phyloP scores from a whole-genome alignment of 2,797 vertebrate genomes.

The Chaetophractus vellerosus region DNA sequence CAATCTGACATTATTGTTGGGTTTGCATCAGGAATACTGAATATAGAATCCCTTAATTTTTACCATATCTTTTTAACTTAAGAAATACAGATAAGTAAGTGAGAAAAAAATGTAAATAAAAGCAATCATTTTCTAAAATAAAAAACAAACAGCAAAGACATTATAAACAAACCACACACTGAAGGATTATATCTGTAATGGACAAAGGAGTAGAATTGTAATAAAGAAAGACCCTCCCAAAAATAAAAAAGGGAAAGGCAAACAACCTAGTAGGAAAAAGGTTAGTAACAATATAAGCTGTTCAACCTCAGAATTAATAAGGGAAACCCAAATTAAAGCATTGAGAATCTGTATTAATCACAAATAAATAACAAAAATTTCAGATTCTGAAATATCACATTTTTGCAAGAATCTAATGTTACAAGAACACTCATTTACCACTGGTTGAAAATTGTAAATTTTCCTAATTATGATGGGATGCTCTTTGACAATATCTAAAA shows the following conservation, averaged over 20 bases:
- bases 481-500: background rate
- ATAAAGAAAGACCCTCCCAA: background rate
- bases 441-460: background rate
- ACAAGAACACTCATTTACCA: background rate
- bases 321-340: background rate
- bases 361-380: background rate
- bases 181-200: background rate
- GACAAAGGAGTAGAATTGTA: background rate
- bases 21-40: background rate
- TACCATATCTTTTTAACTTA: background rate
- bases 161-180: background rate
- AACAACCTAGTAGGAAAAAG: background rate
- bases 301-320: background rate
- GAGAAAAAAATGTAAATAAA: constrained; percentile 3
- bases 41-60: background rate
- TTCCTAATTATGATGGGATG: background rate
- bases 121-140: background rate
- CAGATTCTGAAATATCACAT: background rate
- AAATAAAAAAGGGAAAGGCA: background rate
- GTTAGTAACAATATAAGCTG: background rate
- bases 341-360: background rate
- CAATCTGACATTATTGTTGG: background rate
- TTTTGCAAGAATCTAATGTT: background rate
- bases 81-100: constrained; percentile 28
- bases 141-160: background rate